Evolutionary conservation across 2,797 vertebrate species (phyloP).

Genomic region (Micrastur ruficollis): DNA sequence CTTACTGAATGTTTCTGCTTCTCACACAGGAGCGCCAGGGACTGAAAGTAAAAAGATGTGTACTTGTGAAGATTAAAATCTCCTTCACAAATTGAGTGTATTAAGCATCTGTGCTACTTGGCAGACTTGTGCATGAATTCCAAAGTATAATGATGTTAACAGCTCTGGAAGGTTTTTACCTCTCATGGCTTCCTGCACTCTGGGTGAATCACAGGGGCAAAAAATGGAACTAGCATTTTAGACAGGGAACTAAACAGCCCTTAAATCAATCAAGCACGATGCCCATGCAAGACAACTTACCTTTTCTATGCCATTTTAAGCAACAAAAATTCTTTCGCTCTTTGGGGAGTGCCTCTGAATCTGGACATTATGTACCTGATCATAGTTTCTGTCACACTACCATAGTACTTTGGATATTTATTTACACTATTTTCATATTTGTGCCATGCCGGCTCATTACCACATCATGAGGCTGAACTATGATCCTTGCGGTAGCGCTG

Average conservation of each 20-base stretch:
- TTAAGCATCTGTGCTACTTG: neutral
- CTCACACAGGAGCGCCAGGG: neutral
- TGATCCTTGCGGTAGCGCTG: neutral
- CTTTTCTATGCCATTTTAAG: neutral
- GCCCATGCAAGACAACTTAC: neutral
- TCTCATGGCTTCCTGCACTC: neutral
- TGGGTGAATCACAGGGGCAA: neutral
- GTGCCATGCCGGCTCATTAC: neutral
- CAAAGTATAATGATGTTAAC: constrained; percentile 10
- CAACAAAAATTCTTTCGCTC: neutral
- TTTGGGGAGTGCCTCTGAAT: rapidly evolving
- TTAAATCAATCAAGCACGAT: neutral
- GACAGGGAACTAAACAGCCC: neutral
- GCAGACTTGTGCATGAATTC: neutral
- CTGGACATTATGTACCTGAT: neutral
- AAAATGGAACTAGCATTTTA: neutral
- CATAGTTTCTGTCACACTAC: rapidly evolving
- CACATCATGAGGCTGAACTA: neutral
- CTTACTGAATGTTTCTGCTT: neutral
- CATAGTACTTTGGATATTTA: neutral
- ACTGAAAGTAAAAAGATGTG: neutral
- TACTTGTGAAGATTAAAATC: constrained; percentile 37
- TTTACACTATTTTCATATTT: neutral
- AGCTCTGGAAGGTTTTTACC: neutral
- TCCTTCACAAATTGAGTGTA: constrained; percentile 12